Percentiles rank a stretch among this genome's conserved stretches.
These are phyloP conservation scores for Enteromius treurensis DNA, from an alignment of 2,797 vertebrate genomes.

Conservation along the genomic window DNA sequence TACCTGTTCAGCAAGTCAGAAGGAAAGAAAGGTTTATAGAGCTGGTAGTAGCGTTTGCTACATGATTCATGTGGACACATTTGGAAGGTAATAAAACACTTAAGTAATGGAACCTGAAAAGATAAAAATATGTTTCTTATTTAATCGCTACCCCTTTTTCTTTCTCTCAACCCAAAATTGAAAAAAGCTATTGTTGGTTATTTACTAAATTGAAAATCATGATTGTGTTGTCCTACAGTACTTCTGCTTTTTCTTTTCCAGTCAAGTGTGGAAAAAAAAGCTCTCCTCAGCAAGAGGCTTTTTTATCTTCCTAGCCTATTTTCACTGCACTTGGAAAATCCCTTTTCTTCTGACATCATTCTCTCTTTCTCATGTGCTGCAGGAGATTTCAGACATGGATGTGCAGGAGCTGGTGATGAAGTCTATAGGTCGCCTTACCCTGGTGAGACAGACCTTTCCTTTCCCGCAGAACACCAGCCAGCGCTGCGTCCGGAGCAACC, in stretches of 20 bases:
- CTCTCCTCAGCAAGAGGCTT: background rate
- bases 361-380: conserved; percentile 50
- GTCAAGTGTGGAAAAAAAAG: conserved; percentile 6
- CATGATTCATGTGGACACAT: background rate
- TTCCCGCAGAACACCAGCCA: conserved; percentile 93
- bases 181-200: background rate
- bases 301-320: conserved; percentile 11
- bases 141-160: background rate
- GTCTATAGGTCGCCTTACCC: conserved; percentile 94
- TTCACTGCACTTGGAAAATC: conserved; percentile 13
- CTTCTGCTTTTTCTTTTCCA: background rate
- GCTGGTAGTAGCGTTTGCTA: background rate
- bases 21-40: background rate
- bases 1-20: background rate
- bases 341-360: background rate
- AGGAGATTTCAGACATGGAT: conserved; percentile 95
- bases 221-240: background rate
- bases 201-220: conserved; percentile 12
- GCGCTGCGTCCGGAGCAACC: conserved; percentile 94
- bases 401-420: conserved; percentile 96
- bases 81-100: background rate
- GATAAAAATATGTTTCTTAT: background rate
- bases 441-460: conserved; percentile 95
- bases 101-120: background rate
- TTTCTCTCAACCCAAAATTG: background rate